Conservation (phyloP, 2,888 invertebrate species). For the Cantharis lateralis region DNA sequence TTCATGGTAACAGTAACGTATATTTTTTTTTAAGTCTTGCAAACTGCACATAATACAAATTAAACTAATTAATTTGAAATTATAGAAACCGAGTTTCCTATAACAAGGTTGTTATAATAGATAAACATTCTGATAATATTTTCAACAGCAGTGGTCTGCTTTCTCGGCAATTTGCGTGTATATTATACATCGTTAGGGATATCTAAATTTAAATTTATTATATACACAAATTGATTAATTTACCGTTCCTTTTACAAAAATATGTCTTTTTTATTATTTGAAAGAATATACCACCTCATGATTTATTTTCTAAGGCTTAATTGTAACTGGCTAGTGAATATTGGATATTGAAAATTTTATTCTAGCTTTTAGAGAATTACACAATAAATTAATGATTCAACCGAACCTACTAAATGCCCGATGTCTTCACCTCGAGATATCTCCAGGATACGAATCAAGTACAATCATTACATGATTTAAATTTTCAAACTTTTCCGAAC, state of each 20-base stretch:
- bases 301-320: not conserved
- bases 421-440: no score
- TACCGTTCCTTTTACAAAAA: not conserved
- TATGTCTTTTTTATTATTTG: not conserved
- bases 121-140: conserved; percentile 9
- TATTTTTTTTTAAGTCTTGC: not conserved
- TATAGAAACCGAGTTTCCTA: not conserved
- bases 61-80: not conserved
- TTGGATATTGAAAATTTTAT: no score
- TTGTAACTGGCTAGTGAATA: not conserved
- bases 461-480: no score
- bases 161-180: conserved; percentile 5
- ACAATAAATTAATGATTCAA: no score
- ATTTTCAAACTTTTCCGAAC: no score
- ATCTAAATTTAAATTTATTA: conserved; percentile 23
- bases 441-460: no score
- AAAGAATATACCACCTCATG: not conserved
- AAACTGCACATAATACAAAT: not conserved
- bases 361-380: no score
- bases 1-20: not conserved
- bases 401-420: no score
- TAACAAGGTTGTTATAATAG: not conserved
- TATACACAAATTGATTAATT: conserved; percentile 7
- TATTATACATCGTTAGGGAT: conserved; percentile 11
- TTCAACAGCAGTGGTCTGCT: conserved; percentile 2